phyloP scores from a whole-genome alignment of 2,113 vertebrate species.

The Hippocampus barbouri region DNA sequence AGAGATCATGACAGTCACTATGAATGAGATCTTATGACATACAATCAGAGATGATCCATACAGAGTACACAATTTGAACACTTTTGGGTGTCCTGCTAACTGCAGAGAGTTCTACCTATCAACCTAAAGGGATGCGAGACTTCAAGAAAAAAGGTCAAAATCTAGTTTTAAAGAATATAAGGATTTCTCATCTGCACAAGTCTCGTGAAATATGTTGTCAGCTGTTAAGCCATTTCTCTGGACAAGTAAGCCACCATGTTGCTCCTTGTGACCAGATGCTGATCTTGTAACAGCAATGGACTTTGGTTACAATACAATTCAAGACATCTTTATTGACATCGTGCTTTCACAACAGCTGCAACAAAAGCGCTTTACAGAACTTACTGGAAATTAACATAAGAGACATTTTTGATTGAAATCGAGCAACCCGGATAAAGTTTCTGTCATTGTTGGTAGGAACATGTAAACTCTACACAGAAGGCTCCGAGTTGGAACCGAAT shows the following conservation, averaged over 20 bases:
- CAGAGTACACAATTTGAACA: not conserved
- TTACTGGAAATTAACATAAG: too few species aligned
- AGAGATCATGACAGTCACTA: constrained; percentile 2
- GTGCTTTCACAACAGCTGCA: too few species aligned
- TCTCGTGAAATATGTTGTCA: not conserved
- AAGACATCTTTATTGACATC: too few species aligned
- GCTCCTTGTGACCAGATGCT: not conserved
- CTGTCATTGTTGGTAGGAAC: too few species aligned
- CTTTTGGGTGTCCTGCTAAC: not conserved
- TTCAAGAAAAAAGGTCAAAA: not conserved
- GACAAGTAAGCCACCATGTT: not conserved
- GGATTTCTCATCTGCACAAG: not conserved
- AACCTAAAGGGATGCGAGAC: not conserved
- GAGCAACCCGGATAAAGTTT: too few species aligned
- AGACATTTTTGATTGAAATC: too few species aligned
- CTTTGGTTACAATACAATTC: not conserved
- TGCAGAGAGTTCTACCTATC: not conserved
- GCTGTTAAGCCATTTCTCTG: not conserved
- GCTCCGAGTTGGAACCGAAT: too few species aligned
- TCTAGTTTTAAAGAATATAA: too few species aligned
- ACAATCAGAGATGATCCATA: not conserved
- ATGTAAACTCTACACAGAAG: too few species aligned
- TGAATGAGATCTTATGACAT: not conserved
- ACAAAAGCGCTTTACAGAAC: too few species aligned
- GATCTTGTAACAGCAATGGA: not conserved